Evolutionary conservation across 2,888 invertebrate genomes (phyloP), one percentile per base, ranked within the genome.

Genomic region (Pristionchus arcanus): DNA sequence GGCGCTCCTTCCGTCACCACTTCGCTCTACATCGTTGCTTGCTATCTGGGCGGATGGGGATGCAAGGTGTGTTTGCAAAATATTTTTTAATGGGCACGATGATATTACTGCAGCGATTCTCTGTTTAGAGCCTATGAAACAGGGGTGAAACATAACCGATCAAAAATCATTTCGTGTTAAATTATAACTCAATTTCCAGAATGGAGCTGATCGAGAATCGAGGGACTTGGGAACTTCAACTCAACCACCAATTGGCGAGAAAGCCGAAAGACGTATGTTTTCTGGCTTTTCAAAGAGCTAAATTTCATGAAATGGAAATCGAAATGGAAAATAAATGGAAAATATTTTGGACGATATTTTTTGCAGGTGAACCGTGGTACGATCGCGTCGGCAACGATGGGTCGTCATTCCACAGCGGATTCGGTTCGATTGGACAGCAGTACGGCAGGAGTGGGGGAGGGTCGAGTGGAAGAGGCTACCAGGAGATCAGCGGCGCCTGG

Each of bases 41-140:
- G 87, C 49, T 87, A 87, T 49, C 19, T 87, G 16, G 87, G 87
- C n/a, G 87, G 87, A 87, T 87, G 66, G 66, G 87, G 66, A 37
- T 87, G 87, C 49, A 68, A 87, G 68, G 81, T 49, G n/a, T 53
- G 71, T 21, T 15, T 11, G n/a, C 16, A 19, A 7, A 34, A 34
- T 71, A 42, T 31, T 42, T 74, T 74, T 28, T 5, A 28, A 21
- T 0, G 42, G 4, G 16, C 34, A 31, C 2, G 28, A 21, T 4
- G 55, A 21, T 7, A 4, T 63, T n/a, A 63, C n/a, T 63, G 25
- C 63, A 25, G 63, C 0, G 31, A 21, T 2, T 13, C 15, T 16
- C 0, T 16, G 2, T 3, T 31, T 1, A 31, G 68, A 13, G 68
- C 9, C 2, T 34, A 16, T 68, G 16, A 68, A 31, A 31, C 31